These are phyloP conservation scores for Dorcus hopei DNA, from an alignment of 2,888 invertebrate genomes.

Conservation along the genomic window DNA sequence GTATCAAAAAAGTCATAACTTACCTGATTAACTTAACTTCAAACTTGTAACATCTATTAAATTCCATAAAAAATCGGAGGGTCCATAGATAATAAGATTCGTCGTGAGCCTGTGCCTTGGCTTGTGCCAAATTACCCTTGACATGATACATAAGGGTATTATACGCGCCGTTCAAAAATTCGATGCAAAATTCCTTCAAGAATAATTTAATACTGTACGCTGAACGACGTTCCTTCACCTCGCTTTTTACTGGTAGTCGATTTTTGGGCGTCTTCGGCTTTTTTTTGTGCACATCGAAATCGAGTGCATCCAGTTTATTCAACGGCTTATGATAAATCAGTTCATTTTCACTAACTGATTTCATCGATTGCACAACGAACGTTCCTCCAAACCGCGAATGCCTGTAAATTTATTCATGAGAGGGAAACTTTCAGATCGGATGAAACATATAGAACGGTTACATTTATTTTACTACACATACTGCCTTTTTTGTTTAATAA, in stretches of 20 bases:
- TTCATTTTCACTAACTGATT: slow-evolving; percentile 84
- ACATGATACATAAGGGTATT: slow-evolving; percentile 89
- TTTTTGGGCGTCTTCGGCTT: slow-evolving; percentile 73
- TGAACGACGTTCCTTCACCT: slow-evolving; percentile 69
- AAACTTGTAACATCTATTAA: slow-evolving; percentile 85
- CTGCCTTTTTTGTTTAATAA: too few species aligned
- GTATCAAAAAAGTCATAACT: slow-evolving; percentile 18
- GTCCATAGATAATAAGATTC: slow-evolving; percentile 95
- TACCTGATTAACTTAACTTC: slow-evolving; percentile 87
- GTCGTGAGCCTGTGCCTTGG: slow-evolving; percentile 75
- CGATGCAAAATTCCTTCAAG: slow-evolving; percentile 90
- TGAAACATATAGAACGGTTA: too few species aligned
- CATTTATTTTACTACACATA: too few species aligned
- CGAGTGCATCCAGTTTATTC: slow-evolving; percentile 70
- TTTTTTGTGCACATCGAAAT: slow-evolving; percentile 74
- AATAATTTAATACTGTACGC: slow-evolving; percentile 86
- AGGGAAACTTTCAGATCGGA: too few species aligned
- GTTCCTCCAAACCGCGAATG: slow-evolving; percentile 95
- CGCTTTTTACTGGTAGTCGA: slow-evolving; percentile 62
- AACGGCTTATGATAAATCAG: slow-evolving; percentile 86
- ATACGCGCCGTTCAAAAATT: slow-evolving; percentile 89
- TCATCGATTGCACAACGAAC: slow-evolving; percentile 87
- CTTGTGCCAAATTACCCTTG: slow-evolving; percentile 63
- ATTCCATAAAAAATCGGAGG: slow-evolving; percentile 94
- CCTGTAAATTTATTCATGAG: slow-evolving; percentile 47